Base-by-base conservation (phyloP, 2,113 vertebrate species). In the Neodontobutis hainanensis region DNA sequence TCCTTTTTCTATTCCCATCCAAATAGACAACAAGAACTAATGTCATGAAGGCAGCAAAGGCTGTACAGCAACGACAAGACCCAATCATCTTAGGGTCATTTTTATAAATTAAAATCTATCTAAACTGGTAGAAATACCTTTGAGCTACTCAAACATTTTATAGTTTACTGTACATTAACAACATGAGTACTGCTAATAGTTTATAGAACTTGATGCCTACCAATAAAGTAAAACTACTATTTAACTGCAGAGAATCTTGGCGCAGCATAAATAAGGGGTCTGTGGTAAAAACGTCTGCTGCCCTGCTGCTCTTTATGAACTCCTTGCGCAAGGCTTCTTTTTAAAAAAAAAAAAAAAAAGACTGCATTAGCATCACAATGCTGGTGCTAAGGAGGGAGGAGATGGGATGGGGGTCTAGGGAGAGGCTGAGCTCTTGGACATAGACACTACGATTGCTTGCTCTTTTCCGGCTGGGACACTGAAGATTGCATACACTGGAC, bases 321-420 rank as follows among this genome's bases (percentile, higher is more conserved):
- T 85, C 77, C 75, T 68, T 52, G 50, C n/a, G n/a, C n/a, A 78
- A 75, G 77, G 68, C 55, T 81, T 77, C 87, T 88, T 85, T 87
- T 77, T n/a, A n/a, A n/a, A n/a, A n/a, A n/a, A n/a, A n/a, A 27
- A 27, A 27, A 79, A 89, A 89, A 91, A 88, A 89, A 75, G 77
- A 57, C 66, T 3, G 2, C 6, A 92, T 94, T 92, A 91, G 86
- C 93, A 94, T 93, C 77, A 94, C 91, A 94, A 93, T 91, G 82
- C 57, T 65, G 81, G 76, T 78, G 73, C 68, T 38, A 32, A 59
- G 58, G 56, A 76, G 68, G 71, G 84, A 65, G 57, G 53, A 56
- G 53, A 55, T 11, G 69, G 59, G 62, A 53, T 61, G 52, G 73
- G 67, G 34, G 40, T 73, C 76, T 75, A 73, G 52, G 56, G 68